Percentiles rank a stretch among this genome's conserved stretches.
Conservation (phyloP, 2,797 vertebrate genomes). For the Phoxinus dragarum region DNA sequence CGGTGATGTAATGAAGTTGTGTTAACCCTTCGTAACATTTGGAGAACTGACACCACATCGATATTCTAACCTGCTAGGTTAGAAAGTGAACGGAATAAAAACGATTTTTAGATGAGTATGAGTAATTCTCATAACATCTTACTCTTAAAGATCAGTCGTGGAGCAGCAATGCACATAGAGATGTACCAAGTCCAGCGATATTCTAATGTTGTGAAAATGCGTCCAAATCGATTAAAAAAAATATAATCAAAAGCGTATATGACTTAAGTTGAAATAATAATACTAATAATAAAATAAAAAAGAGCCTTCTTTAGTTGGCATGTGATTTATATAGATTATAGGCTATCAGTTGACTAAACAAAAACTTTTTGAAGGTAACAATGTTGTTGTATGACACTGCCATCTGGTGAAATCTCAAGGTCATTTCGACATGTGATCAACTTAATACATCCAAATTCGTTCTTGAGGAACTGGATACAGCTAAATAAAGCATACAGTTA, state of each 20-base stretch:
- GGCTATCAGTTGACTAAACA: no score
- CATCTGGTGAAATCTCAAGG: slow-evolving; percentile 70
- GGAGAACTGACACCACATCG: not conserved
- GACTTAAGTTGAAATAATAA: no score
- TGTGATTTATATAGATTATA: no score
- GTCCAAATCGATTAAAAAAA: not conserved
- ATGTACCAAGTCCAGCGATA: not conserved
- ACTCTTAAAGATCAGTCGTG: not conserved
- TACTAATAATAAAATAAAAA: no score
- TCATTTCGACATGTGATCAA: not conserved
- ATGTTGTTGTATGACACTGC: slow-evolving; percentile 61
- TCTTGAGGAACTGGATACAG: no score
- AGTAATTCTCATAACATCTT: not conserved
- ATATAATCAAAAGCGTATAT: not conserved
- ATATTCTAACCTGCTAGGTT: not conserved
- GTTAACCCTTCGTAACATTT: slow-evolving; percentile 54
- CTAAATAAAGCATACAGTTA: not conserved
- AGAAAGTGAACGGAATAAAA: not conserved
- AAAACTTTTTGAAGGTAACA: no score
- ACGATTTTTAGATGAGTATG: not conserved
- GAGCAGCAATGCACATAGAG: not conserved
- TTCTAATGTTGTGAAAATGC: not conserved
- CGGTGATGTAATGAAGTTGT: slow-evolving; percentile 59
- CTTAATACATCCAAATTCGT: no score
- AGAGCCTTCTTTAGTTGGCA: no score